Conservation (phyloP, 2,797 vertebrate genomes). For the Cetoscarus ocellatus region DNA sequence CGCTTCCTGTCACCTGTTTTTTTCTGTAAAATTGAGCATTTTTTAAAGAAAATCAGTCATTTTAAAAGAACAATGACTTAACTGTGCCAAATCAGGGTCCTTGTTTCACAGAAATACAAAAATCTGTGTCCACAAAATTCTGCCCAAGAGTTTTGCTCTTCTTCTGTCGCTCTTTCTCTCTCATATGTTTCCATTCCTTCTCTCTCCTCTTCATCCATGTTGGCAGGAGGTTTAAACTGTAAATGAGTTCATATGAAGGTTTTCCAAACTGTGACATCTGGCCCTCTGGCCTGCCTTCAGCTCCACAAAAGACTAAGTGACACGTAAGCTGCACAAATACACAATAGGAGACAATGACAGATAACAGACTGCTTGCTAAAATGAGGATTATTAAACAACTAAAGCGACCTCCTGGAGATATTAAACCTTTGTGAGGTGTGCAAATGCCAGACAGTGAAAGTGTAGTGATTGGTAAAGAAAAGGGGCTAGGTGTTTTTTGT, state of each 20-base stretch:
- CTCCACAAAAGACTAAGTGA: conserved; percentile 18
- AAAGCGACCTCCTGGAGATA: too few species aligned
- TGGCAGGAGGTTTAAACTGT: conserved; percentile 53
- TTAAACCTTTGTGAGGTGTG: too few species aligned
- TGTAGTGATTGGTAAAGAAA: too few species aligned
- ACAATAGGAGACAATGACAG: background rate
- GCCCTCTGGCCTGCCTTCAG: conserved; percentile 21
- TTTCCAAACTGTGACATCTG: conserved; percentile 60
- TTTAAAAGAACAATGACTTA: background rate
- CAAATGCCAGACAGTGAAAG: too few species aligned
- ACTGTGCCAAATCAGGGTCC: background rate
- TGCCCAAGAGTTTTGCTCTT: background rate
- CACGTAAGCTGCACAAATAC: conserved; percentile 28
- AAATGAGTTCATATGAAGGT: conserved; percentile 61
- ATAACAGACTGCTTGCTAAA: background rate
- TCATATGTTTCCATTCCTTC: background rate
- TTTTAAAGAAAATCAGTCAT: too few species aligned
- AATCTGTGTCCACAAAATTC: background rate
- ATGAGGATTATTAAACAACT: background rate
- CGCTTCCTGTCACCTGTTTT: too few species aligned
- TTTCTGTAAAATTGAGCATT: too few species aligned
- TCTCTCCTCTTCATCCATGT: conserved; percentile 26
- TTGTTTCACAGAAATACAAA: background rate
- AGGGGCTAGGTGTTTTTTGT: too few species aligned
- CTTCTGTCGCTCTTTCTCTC: background rate